Percentiles rank a stretch among this genome's conserved stretches.
phyloP scores from a whole-genome alignment of 2,797 vertebrate genomes.

The Rallus crepitans region DNA sequence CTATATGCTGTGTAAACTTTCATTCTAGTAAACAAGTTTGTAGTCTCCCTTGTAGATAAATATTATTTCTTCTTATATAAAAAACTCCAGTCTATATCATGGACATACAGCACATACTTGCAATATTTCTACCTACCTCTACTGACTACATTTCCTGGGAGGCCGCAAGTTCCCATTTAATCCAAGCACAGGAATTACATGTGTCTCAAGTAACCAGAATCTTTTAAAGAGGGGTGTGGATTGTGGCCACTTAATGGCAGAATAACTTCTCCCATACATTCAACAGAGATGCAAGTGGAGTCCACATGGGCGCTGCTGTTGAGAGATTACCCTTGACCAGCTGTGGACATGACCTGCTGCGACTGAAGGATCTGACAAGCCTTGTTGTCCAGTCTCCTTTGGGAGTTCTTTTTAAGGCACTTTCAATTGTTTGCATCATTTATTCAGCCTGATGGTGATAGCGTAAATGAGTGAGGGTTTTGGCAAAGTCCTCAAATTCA shows the following conservation, averaged over 20 bases:
- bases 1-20: background rate
- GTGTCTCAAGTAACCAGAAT: background rate
- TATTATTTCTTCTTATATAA: background rate
- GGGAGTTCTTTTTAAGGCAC: background rate
- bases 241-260: accelerated
- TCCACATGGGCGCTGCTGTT: background rate
- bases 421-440: background rate
- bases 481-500: background rate
- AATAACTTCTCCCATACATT: background rate
- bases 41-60: background rate
- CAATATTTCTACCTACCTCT: background rate
- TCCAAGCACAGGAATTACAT: background rate
- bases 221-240: background rate
- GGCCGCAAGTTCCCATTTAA: background rate
- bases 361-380: background rate
- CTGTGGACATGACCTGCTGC: background rate
- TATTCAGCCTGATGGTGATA: background rate
- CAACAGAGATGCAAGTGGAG: background rate
- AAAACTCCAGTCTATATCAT: background rate
- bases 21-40: background rate
- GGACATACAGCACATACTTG: background rate
- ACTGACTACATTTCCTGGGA: background rate
- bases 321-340: background rate
- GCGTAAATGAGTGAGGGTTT: background rate
- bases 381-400: background rate